Conservation (phyloP, 2,113 vertebrate species). For the Myotis brandtii region DNA sequence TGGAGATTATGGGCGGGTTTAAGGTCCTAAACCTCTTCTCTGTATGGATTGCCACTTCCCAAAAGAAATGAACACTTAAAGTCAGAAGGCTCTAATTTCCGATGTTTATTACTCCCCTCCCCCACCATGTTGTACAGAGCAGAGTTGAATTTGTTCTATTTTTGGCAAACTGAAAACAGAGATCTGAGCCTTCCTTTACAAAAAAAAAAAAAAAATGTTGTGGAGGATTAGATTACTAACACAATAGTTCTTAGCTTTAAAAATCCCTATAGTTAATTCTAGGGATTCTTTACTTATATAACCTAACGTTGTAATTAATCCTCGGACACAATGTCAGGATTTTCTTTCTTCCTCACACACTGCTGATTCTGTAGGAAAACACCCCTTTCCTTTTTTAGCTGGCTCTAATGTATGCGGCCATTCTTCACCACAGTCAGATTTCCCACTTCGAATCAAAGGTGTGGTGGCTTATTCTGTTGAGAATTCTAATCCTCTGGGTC, state of each 20-base stretch:
- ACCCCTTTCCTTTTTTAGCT: background rate
- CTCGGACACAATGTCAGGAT: background rate
- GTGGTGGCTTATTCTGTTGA: background rate
- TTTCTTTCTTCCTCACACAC: slow-evolving; percentile 25
- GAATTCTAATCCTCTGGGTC: background rate
- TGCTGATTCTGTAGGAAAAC: slow-evolving; percentile 1
- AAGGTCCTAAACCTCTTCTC: background rate
- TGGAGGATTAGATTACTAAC: slow-evolving; percentile 48
- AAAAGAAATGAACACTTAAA: background rate
- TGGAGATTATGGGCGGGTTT: background rate
- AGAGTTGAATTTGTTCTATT: background rate
- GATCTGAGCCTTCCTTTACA: background rate
- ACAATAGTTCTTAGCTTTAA: slow-evolving; percentile 52
- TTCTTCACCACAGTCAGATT: background rate
- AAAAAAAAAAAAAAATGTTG: slow-evolving; percentile 56
- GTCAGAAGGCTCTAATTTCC: background rate
- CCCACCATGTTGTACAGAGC: background rate
- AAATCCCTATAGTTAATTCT: slow-evolving; percentile 53
- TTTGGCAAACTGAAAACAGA: slow-evolving; percentile 29
- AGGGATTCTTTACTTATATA: slow-evolving; percentile 57
- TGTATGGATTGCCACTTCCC: background rate
- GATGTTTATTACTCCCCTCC: background rate
- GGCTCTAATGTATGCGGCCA: background rate
- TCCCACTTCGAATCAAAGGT: background rate
- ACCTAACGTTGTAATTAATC: slow-evolving; percentile 58